phyloP scores from a whole-genome alignment of 2,888 invertebrate genomes.

The Stegana nigrithorax region DNA sequence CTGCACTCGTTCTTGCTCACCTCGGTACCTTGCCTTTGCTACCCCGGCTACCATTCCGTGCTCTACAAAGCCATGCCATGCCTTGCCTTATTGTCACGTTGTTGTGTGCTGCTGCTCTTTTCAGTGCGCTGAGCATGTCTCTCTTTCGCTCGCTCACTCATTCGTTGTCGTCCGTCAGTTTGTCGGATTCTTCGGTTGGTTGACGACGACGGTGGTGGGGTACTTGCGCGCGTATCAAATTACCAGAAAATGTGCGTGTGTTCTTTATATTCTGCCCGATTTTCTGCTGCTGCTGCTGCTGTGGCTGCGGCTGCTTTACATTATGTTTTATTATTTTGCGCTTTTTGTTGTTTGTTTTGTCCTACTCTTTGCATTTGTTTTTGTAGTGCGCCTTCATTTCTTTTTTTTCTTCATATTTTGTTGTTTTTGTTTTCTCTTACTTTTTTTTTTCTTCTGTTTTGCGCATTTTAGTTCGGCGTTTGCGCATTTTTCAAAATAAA shows the following conservation, averaged over 20 bases:
- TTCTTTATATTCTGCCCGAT: constrained; percentile 55
- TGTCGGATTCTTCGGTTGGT: constrained; percentile 66
- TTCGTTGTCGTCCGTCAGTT: constrained; percentile 33
- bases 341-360: neutral
- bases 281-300: constrained; percentile 9
- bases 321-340: constrained; percentile 5
- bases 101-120: no score
- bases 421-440: constrained; percentile 24
- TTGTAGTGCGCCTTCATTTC: constrained; percentile 23
- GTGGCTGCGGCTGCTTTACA: constrained; percentile 16
- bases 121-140: no score
- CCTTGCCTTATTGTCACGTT: no score
- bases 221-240: constrained; percentile 64
- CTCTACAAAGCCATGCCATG: no score
- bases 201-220: no score
- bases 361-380: neutral
- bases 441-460: constrained; percentile 26
- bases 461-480: constrained; percentile 3
- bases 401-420: constrained; percentile 20
- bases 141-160: neutral
- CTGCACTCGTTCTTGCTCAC: no score
- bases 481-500: constrained; percentile 7
- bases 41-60: no score
- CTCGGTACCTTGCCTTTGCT: no score
- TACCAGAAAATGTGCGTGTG: constrained; percentile 64